Evolutionary conservation across 2,797 vertebrate genomes (phyloP).

Genomic region (Eidolon dupreanum): DNA sequence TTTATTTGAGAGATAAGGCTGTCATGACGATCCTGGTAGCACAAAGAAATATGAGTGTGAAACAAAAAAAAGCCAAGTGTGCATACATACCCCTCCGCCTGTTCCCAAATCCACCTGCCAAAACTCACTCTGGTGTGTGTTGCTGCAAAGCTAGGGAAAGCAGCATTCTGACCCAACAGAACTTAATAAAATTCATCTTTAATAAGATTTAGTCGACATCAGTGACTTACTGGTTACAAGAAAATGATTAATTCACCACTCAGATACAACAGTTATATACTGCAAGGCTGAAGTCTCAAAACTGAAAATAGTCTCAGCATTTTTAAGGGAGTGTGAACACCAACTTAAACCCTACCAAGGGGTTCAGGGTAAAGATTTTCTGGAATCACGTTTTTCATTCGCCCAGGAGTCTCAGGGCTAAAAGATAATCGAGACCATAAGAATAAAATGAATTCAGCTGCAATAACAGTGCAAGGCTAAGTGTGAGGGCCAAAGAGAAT

Average conservation of each 20-base stretch:
- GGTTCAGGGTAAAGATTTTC: background rate
- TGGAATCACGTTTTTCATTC: constrained; percentile 33
- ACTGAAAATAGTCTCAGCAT: background rate
- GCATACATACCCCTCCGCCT: background rate
- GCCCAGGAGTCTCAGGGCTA: background rate
- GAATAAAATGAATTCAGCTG: constrained; percentile 12
- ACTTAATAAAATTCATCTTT: constrained; percentile 50
- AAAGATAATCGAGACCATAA: background rate
- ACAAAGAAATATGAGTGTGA: constrained; percentile 64
- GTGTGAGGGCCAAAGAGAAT: background rate
- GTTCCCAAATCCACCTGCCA: constrained; percentile 29
- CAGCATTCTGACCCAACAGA: background rate
- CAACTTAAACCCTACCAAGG: background rate
- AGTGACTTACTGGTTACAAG: constrained; percentile 22
- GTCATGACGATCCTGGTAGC: constrained; percentile 47
- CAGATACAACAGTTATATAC: background rate
- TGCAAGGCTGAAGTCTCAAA: background rate
- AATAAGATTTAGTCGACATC: constrained; percentile 55
- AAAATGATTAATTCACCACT: constrained; percentile 36
- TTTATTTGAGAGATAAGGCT: constrained; percentile 66
- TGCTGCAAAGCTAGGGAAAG: background rate
- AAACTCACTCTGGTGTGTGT: background rate
- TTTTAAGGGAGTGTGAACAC: background rate
- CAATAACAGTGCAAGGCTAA: constrained; percentile 18
- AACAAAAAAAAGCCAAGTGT: constrained; percentile 42